A percentile compares a stretch with the other conserved stretches of the same genome.
Evolutionary conservation across 2,113 vertebrate species (phyloP).

Genomic region (Anhinga rufa): DNA sequence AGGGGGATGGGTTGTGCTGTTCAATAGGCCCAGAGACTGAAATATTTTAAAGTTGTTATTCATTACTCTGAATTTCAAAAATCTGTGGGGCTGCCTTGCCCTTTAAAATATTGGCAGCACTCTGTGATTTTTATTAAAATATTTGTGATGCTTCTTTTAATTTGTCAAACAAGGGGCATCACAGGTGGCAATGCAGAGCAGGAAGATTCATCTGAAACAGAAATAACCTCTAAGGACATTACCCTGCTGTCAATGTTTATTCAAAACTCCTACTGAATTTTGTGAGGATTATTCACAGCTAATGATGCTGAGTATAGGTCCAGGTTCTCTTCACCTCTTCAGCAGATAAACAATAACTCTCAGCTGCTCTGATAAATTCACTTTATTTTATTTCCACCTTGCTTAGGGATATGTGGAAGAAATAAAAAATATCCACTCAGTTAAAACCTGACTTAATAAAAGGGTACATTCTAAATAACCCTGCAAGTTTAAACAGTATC

Average conservation of each 20-base stretch:
- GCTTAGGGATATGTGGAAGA: not conserved
- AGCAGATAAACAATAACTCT: not conserved
- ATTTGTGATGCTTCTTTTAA: not conserved
- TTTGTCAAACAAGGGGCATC: not conserved
- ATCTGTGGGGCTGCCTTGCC: not conserved
- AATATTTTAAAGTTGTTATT: not conserved
- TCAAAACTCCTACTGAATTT: not conserved
- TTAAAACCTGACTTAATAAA: not conserved
- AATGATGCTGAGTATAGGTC: not conserved
- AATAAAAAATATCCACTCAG: not conserved
- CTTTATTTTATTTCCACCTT: not conserved
- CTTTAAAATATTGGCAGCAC: not conserved
- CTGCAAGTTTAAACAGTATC: not conserved
- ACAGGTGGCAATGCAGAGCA: constrained; percentile 13
- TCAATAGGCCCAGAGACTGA: not conserved
- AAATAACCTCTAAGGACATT: constrained; percentile 20
- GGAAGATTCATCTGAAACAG: constrained; percentile 12
- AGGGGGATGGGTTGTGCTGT: not conserved
- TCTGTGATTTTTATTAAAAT: constrained; percentile 1
- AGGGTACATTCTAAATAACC: not conserved
- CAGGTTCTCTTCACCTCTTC: not conserved
- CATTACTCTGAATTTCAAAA: not conserved
- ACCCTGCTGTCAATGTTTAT: not conserved
- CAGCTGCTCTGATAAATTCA: not conserved
- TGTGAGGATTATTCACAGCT: not conserved